Evolutionary conservation across 2,797 vertebrate species (phyloP).

Genomic region (Loriculus beryllinus): DNA sequence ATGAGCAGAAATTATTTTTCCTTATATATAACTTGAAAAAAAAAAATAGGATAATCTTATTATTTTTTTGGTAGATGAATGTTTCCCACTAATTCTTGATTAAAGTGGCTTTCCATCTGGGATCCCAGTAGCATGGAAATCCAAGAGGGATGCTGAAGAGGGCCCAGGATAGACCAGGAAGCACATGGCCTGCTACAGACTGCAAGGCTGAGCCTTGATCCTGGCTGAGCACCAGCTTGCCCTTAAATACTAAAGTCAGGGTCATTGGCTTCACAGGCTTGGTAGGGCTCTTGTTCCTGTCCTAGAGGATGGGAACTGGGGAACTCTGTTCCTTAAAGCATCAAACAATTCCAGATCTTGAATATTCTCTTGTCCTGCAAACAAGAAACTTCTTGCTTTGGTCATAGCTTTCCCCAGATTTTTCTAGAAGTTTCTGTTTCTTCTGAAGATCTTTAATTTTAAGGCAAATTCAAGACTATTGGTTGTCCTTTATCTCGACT

Average conservation of each 20-base stretch:
- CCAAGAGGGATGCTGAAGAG: background rate
- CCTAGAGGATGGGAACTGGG: background rate
- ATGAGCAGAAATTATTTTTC: background rate
- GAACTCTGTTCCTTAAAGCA: background rate
- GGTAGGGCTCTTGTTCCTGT: background rate
- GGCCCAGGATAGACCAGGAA: background rate
- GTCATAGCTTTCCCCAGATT: background rate
- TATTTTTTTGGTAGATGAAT: background rate
- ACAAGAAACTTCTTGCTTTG: background rate
- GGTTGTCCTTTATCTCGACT: background rate
- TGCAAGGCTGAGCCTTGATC: background rate
- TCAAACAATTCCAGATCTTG: background rate
- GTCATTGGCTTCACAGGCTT: background rate
- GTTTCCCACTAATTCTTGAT: background rate
- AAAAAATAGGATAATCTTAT: background rate
- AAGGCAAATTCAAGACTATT: background rate
- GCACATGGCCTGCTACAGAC: rapidly evolving
- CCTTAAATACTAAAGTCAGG: background rate
- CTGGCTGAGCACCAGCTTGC: background rate
- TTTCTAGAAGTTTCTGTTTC: background rate
- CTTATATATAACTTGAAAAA: background rate
- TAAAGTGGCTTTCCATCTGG: background rate
- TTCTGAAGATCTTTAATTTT: background rate
- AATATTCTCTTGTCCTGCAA: background rate
- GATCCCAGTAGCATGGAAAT: background rate